Percentiles rank a stretch among this genome's conserved stretches.
Conservation (phyloP, 2,113 vertebrate genomes). For the Apteryx owenii region DNA sequence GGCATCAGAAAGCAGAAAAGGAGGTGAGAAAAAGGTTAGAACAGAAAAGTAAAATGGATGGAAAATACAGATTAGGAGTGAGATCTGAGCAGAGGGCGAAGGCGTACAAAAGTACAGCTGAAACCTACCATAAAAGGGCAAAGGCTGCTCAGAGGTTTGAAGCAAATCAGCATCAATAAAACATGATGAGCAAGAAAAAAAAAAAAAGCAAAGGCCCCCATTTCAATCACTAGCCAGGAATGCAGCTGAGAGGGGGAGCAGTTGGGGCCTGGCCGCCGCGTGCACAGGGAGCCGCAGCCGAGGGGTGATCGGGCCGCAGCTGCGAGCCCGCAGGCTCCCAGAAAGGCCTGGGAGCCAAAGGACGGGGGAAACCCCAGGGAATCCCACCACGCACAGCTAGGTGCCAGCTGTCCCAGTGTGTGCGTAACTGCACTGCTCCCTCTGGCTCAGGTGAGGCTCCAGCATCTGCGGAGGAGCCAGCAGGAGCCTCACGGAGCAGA, state of each 20-base stretch:
- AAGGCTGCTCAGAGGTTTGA: conserved; percentile 50
- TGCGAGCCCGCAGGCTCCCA: not conserved
- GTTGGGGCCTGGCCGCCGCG: conserved; percentile 17
- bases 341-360: conserved; percentile 12
- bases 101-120: not conserved
- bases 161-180: conserved; percentile 67
- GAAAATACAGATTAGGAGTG: not conserved
- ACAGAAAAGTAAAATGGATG: not conserved
- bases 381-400: not conserved
- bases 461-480: not conserved
- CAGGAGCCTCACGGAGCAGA: not conserved
- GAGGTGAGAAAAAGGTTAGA: not conserved
- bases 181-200: conserved; percentile 53
- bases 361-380: conserved; percentile 29
- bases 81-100: not conserved
- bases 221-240: conserved; percentile 45
- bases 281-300: not conserved
- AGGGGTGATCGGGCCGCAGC: not conserved
- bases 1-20: not conserved
- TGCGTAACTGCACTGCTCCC: not conserved
- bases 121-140: conserved; percentile 59
- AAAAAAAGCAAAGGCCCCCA: conserved; percentile 57
- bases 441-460: not conserved
- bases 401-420: not conserved
- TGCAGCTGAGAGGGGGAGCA: conserved; percentile 43